Base-by-base conservation (phyloP, 2,888 invertebrate species). In the Sericinus montela region DNA sequence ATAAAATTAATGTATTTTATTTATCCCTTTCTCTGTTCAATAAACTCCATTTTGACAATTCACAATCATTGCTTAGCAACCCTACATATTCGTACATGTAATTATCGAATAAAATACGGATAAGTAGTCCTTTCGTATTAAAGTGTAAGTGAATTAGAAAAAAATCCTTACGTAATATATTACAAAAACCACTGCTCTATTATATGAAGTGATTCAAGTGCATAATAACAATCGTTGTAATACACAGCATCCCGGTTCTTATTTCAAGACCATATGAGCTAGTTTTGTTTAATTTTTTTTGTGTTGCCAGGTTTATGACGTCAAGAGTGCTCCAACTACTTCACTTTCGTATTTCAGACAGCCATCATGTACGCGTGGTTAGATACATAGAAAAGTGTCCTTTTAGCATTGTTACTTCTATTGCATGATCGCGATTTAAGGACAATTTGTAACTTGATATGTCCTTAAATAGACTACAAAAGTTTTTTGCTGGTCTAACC, bases 311-410 rank as follows among this genome's bases (percentile, higher is more conserved):
- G 39, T 19, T 7, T 23, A 46, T 36, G 19, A 45, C 39, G 43
- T 45, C 37, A 48, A 56, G 56, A 48, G 57, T 51, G 29, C 51
- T 55, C 48, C 16, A 43, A 45, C 46, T 55, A 55, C 19, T 45
- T 38, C 57, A 57, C 56, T 57, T 59, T 56, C 55, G 38, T 45
- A 45, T 41, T 49, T 48, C 42, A 40, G 47, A 25, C 25, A 8
- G 25, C 53, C 55, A 56, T 54, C 48, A 52, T 25, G 44, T 37
- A 56, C 58, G 59, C 51, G 37, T 48, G 56, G 57, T 46, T 57
- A 40, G 56, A 55, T 49, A 57, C 52, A 44, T 44, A 50, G 55
- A 59, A 54, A 55, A 62, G 57, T 62, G 58, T 63, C 56, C 42
- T 51, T 19, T 28, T 43, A 34, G 35, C 29, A 51, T 51, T 54